Evolutionary conservation across 2,113 vertebrate species (phyloP).

Genomic region (Hippolais icterina): DNA sequence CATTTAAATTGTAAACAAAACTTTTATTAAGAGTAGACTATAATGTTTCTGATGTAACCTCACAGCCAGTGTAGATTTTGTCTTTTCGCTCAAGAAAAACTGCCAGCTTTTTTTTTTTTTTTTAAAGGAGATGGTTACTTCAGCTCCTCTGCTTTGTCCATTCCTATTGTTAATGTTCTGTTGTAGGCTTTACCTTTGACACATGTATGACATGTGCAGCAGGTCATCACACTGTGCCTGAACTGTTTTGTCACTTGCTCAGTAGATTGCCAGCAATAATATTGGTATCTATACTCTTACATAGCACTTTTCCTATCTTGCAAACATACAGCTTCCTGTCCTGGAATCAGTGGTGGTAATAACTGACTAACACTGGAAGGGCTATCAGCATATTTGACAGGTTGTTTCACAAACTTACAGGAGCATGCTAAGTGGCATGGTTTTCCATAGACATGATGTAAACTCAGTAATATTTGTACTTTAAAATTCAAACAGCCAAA

Average conservation of each 20-base stretch:
- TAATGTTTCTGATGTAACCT: not conserved
- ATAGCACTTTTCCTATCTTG: not conserved
- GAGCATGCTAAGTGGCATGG: not conserved
- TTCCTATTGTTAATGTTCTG: not conserved
- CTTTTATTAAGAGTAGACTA: not conserved
- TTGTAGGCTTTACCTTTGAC: not conserved
- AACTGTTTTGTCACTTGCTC: not conserved
- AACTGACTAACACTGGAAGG: not conserved
- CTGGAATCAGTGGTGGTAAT: not conserved
- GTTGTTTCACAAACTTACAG: not conserved
- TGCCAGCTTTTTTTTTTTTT: not conserved
- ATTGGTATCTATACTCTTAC: not conserved
- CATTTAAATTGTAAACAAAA: not conserved
- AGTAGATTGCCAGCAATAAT: not conserved
- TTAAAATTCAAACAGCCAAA: not conserved
- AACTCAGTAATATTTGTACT: not conserved
- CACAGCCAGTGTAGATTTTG: not conserved
- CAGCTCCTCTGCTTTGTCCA: not conserved
- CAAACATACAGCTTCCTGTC: not conserved
- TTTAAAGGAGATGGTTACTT: not conserved
- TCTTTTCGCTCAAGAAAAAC: not conserved
- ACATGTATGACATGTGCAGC: not conserved
- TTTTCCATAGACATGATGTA: not conserved
- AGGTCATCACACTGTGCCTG: not conserved
- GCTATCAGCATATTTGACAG: not conserved